Conservation (phyloP, 2,113 vertebrate genomes). For the Cyphomyrus discorhynchus region DNA sequence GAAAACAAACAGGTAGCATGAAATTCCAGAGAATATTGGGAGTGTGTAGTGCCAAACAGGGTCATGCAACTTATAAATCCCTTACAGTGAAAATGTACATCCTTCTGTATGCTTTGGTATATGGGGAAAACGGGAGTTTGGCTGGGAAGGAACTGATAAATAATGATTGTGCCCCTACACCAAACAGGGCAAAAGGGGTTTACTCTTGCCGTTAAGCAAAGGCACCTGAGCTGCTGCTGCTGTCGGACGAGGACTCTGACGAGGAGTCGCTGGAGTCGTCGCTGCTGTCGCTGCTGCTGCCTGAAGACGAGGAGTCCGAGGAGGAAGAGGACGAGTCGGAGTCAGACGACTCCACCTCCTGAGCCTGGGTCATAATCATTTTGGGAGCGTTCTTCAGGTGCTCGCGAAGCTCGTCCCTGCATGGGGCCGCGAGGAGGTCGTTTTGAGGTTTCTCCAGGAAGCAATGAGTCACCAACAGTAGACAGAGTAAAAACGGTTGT, state of each 20-base stretch:
- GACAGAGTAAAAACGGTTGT: neutral
- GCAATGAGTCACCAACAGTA: neutral
- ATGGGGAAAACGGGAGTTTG: neutral
- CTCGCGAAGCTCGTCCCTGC: constrained; percentile 89
- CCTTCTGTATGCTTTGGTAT: neutral
- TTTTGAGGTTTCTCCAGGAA: neutral
- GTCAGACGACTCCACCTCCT: constrained; percentile 84
- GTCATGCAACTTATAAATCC: neutral
- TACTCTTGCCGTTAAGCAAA: neutral
- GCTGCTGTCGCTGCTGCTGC: constrained; percentile 49
- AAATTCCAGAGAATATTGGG: neutral
- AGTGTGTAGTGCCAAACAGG: neutral
- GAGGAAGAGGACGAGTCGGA: constrained; percentile 61
- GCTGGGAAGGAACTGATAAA: too few relatives aligned
- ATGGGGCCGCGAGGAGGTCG: constrained; percentile 15
- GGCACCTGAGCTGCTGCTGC: constrained; percentile 72
- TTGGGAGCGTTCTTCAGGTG: constrained; percentile 96
- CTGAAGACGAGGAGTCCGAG: constrained; percentile 61
- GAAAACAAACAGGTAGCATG: neutral
- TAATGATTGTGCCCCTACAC: neutral
- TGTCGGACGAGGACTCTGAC: constrained; percentile 59
- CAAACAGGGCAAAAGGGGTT: neutral
- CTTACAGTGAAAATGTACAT: neutral
- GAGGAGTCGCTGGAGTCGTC: constrained; percentile 64
- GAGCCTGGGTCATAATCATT: constrained; percentile 93